Base-by-base conservation (phyloP, 2,888 invertebrate species). In the Gastrophysa polygoni region DNA sequence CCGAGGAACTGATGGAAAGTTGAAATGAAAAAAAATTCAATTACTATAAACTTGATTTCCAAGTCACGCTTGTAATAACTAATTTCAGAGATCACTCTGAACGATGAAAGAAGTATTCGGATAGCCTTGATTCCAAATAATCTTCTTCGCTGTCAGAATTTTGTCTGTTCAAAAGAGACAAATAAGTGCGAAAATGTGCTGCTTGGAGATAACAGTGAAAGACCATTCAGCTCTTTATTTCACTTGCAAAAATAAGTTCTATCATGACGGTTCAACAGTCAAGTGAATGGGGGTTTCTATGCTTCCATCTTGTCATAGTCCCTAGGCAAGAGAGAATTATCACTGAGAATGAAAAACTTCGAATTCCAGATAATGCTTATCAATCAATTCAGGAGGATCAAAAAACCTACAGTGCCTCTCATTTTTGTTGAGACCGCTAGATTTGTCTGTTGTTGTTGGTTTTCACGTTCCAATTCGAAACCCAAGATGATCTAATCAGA, bases 221-320 rank as follows among this genome's bases (percentile, higher is more conserved):
- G 72, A 71, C 75, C 74, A 75, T 76, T 72, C 66, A 64, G 61
- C 72, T 69, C 75, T 75, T 73, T 74, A 77, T 78, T 78, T 77
- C 73, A 75, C 75, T 77, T 77, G 74, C 77, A 77, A 76, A 77
- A 77, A 75, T 75, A 73, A 70, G 68, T 68, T 70, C 71, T 70
- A 69, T 69, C 69, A 68, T 65, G 69, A 71, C 73, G 72, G 70
- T 72, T 68, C 65, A 68, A 70, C 71, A 63, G n/a, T n/a, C n/a
- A n/a, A n/a, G n/a, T 63, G 71, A 71, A 73, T 72, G 70, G 5
- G 16, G 24, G 11, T 24, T 1, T 24, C 24, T 5, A 7, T 7
- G 24, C 24, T 5, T 24, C 7, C 24, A 24, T 24, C 7, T 24
- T 5, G 24, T 24, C 7, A 24, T 24, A 24, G 24, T 24, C 24